phyloP scores from a whole-genome alignment of 2,113 vertebrate genomes.

The Bufo bufo region DNA sequence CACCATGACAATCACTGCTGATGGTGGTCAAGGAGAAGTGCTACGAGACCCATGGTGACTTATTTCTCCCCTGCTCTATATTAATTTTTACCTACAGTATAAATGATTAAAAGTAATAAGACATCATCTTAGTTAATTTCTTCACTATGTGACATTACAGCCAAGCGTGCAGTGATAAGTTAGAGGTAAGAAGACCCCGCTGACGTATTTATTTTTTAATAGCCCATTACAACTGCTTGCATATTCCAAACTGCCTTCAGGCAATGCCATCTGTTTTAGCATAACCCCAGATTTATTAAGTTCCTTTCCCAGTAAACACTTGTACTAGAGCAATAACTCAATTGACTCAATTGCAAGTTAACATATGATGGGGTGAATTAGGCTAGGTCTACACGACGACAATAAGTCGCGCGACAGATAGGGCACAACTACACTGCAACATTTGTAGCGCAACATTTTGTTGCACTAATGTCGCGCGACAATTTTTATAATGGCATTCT shows the following conservation, averaged over 20 bases:
- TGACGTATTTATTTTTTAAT: constrained; percentile 46
- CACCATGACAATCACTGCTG: too few relatives aligned
- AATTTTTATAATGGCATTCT: too few relatives aligned
- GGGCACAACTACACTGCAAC: too few relatives aligned
- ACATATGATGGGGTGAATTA: constrained; percentile 13
- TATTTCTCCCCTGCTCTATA: neutral
- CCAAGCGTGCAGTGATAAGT: neutral
- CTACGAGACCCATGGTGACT: too few relatives aligned
- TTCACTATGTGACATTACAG: neutral
- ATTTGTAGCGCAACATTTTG: too few relatives aligned
- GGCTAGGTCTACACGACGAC: too few relatives aligned
- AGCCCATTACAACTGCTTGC: constrained; percentile 39
- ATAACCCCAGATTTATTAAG: constrained; percentile 48
- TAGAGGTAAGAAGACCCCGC: constrained; percentile 30
- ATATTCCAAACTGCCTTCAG: constrained; percentile 40
- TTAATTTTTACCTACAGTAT: neutral
- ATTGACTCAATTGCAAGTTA: constrained; percentile 27
- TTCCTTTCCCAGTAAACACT: constrained; percentile 37
- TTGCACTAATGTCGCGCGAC: too few relatives aligned
- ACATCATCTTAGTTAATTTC: neutral
- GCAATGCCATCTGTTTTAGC: constrained; percentile 46
- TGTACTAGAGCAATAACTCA: constrained; percentile 10
- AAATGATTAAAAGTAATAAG: constrained; percentile 11
- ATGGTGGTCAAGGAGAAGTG: too few relatives aligned
- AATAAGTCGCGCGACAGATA: too few relatives aligned